phyloP scores from a whole-genome alignment of 2,113 vertebrate genomes.

The Scomber japonicus region DNA sequence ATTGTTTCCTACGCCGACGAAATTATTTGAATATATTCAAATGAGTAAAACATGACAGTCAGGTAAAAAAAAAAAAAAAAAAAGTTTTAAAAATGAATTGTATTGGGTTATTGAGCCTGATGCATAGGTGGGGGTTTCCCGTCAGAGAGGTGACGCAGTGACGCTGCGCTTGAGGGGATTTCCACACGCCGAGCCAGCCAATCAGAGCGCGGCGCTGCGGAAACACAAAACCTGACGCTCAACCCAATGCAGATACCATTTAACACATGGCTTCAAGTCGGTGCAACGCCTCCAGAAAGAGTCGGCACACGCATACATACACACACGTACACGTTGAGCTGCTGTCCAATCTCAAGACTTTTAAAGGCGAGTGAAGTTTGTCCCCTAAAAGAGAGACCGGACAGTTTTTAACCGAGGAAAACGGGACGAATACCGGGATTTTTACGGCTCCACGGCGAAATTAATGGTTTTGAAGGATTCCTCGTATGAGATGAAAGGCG shows the following conservation, averaged over 20 bases:
- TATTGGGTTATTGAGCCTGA: background rate
- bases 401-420: background rate
- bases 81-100: no score
- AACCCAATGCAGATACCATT: background rate
- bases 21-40: background rate
- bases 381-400: background rate
- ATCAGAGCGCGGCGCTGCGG: conserved; percentile 32
- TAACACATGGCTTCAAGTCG: conserved; percentile 13
- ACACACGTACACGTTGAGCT: background rate
- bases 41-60: background rate
- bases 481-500: conserved; percentile 74
- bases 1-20: background rate
- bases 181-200: conserved; percentile 60
- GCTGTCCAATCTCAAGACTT: background rate
- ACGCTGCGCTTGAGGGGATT: conserved; percentile 75
- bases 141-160: conserved; percentile 32
- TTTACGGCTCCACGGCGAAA: background rate
- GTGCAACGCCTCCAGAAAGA: accelerated
- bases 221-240: background rate
- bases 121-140: conserved; percentile 58
- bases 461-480: background rate
- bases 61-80: no score
- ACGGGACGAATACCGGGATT: background rate
- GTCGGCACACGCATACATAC: background rate
- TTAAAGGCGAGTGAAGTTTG: background rate